These are phyloP conservation scores for Excalfactoria chinensis DNA, from an alignment of 2,113 vertebrate species.

Conservation along the genomic window DNA sequence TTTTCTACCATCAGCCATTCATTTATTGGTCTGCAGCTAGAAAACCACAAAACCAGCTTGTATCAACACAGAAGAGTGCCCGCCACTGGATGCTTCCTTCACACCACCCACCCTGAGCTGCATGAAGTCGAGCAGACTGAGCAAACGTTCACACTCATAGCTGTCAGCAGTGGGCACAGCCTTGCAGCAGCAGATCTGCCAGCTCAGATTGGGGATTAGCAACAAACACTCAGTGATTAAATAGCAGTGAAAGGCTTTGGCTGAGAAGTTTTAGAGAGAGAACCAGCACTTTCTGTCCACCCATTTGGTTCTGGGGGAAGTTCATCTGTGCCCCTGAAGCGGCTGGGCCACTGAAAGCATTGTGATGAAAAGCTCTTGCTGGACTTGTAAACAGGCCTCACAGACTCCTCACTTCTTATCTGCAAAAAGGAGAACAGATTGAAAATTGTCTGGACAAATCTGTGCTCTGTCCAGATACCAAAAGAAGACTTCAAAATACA, in stretches of 20 bases:
- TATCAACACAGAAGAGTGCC: neutral
- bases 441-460: neutral
- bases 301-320: neutral
- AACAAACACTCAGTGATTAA: slow-evolving; percentile 3
- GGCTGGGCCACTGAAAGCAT: neutral
- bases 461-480: neutral
- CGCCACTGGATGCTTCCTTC: neutral
- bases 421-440: neutral
- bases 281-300: neutral
- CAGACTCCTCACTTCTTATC: neutral
- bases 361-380: neutral
- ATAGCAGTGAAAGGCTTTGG: neutral
- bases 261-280: neutral
- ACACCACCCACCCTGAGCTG: neutral
- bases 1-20: neutral
- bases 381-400: neutral
- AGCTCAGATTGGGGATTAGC: neutral
- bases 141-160: neutral
- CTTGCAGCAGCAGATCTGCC: neutral
- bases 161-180: slow-evolving; percentile 23
- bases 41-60: neutral
- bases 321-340: neutral
- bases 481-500: neutral
- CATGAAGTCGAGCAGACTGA: neutral
- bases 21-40: neutral